These are phyloP conservation scores for Pristiophorus japonicus DNA, from an alignment of 2,113 vertebrate species.

Conservation along the genomic window DNA sequence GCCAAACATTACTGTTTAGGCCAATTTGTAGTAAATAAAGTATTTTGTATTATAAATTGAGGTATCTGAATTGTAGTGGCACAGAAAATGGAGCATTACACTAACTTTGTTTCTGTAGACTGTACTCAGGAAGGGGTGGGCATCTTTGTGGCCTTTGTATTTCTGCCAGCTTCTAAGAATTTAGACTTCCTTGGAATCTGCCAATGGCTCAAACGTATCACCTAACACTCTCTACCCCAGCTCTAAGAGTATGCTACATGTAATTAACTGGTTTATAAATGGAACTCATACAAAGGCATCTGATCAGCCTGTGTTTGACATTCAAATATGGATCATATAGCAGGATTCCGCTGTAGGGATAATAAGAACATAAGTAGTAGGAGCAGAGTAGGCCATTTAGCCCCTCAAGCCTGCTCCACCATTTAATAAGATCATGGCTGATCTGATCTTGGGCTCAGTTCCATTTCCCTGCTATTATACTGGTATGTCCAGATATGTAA, in stretches of 20 bases:
- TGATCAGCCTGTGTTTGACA: background rate
- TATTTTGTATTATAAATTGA: background rate
- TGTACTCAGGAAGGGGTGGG: background rate
- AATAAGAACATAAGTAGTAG: too few species aligned
- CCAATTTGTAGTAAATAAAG: background rate
- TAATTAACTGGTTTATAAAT: constrained; percentile 16
- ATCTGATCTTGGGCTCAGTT: too few species aligned
- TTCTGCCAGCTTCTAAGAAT: background rate
- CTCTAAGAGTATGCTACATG: background rate
- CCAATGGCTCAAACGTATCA: background rate
- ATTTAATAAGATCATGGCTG: too few species aligned
- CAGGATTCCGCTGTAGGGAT: background rate
- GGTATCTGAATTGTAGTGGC: background rate
- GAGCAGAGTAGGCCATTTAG: too few species aligned
- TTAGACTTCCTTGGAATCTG: background rate
- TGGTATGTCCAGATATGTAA: background rate
- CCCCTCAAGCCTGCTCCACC: too few species aligned
- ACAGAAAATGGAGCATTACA: background rate
- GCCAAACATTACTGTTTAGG: background rate
- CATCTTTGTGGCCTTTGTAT: background rate
- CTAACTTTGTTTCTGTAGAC: constrained; percentile 23
- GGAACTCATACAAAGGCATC: background rate
- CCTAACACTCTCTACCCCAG: background rate
- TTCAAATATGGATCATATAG: background rate
- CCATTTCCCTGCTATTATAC: too few species aligned